phyloP scores from a whole-genome alignment of 2,113 vertebrate species.

The Toxotes jaculatrix region DNA sequence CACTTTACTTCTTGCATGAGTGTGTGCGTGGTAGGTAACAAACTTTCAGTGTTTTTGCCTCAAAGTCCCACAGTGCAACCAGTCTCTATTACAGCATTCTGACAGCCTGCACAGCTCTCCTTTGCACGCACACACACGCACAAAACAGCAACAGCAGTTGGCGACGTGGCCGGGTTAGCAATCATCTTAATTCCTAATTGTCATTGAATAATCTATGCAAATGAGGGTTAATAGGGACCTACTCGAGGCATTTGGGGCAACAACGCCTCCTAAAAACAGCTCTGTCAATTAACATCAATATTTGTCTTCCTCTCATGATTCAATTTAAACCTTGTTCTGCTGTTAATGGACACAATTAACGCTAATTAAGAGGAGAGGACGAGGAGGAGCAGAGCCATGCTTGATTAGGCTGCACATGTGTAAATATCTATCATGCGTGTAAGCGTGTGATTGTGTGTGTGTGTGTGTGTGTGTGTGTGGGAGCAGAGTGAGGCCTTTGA shows the following conservation, averaged over 20 bases:
- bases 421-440: constrained; percentile 24
- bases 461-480: not conserved
- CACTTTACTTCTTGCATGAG: not conserved
- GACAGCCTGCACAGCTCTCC: not conserved
- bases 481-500: not conserved
- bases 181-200: constrained; percentile 80
- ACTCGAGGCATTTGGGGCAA: constrained; percentile 72
- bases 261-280: constrained; percentile 55
- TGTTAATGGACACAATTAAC: constrained; percentile 92
- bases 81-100: constrained; percentile 22
- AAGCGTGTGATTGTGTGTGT: not conserved
- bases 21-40: not conserved
- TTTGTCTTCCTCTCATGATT: constrained; percentile 82
- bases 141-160: constrained; percentile 18
- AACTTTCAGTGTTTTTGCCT: constrained; percentile 20
- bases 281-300: constrained; percentile 82
- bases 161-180: constrained; percentile 59
- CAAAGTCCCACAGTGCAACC: constrained; percentile 3
- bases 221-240: constrained; percentile 81
- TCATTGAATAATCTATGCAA: constrained; percentile 81
- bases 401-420: constrained; percentile 29
- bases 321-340: constrained; percentile 87
- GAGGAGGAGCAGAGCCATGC: constrained; percentile 10
- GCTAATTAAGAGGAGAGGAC: constrained; percentile 87
- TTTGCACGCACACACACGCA: not conserved